These are phyloP conservation scores for Rhinopithecus roxellana DNA, from an alignment of 2,113 vertebrate genomes.

Conservation along the genomic window DNA sequence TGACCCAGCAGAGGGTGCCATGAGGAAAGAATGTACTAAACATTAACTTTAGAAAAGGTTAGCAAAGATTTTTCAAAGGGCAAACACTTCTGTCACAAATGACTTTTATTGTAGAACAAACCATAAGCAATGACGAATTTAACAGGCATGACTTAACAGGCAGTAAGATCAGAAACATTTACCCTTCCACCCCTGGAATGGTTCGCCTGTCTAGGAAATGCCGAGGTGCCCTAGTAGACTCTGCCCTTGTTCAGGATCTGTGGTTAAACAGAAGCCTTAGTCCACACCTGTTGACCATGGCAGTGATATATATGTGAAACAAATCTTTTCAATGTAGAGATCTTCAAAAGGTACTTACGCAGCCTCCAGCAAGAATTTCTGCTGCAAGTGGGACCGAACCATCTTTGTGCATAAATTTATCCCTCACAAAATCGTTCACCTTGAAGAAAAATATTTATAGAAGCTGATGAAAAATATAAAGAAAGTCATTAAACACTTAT, in stretches of 20 bases:
- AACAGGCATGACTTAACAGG: conserved; percentile 63
- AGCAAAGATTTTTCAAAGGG: conserved; percentile 35
- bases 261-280: conserved; percentile 79
- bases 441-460: conserved; percentile 80
- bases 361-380: conserved; percentile 92
- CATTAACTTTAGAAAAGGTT: conserved; percentile 17
- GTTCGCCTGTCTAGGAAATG: conserved; percentile 75
- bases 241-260: conserved; percentile 71
- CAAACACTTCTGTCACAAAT: conserved; percentile 49
- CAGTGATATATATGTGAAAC: neutral
- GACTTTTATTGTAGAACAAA: neutral
- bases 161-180: conserved; percentile 73
- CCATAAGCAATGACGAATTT: conserved; percentile 34
- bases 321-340: neutral
- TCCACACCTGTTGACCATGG: neutral
- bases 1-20: conserved; percentile 11
- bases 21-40: neutral
- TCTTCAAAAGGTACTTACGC: conserved; percentile 86
- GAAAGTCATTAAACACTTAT: conserved; percentile 43
- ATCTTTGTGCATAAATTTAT: conserved; percentile 88
- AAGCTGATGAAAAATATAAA: conserved; percentile 60
- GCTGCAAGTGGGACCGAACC: conserved; percentile 86
- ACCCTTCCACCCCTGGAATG: conserved; percentile 74
- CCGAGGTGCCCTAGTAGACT: conserved; percentile 69
- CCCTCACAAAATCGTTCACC: conserved; percentile 94